Conservation (phyloP, 92 coral and sea anemone species). For the Nematostella vectensis region DNA sequence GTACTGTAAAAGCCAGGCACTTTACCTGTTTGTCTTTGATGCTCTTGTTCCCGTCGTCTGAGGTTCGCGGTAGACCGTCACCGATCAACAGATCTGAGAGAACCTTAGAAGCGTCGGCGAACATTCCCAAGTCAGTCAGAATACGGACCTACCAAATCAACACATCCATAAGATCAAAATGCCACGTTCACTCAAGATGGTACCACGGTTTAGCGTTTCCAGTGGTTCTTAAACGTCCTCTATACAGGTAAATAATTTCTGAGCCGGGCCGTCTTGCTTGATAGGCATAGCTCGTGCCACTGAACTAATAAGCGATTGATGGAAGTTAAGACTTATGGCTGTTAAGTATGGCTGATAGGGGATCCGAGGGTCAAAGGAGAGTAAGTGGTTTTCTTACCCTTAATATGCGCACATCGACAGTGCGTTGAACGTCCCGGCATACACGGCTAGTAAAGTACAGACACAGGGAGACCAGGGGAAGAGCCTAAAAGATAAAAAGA, state of each 20-base stretch:
- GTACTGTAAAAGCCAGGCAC: too few species aligned
- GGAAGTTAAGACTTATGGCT: too few species aligned
- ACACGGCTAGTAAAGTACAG: conserved; percentile 82
- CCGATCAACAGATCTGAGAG: conserved; percentile 42
- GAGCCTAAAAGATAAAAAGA: too few species aligned
- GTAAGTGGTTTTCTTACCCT: conserved; percentile 57
- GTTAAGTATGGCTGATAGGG: too few species aligned
- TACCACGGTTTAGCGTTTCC: too few species aligned
- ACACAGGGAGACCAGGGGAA: conserved; percentile 70
- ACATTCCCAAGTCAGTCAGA: conserved; percentile 65
- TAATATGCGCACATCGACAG: conserved; percentile 68
- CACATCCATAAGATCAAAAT: background rate
- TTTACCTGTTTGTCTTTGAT: background rate
- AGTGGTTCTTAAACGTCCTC: too few species aligned
- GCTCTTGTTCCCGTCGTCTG: conserved; percentile 31
- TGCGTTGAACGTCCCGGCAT: conserved; percentile 71
- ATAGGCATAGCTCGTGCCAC: too few species aligned
- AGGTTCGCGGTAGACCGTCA: conserved; percentile 51
- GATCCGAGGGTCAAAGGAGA: too few species aligned
- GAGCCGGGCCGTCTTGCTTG: too few species aligned
- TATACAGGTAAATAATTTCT: too few species aligned
- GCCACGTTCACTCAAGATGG: background rate
- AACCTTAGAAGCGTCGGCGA: conserved; percentile 45
- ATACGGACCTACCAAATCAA: conserved; percentile 49
- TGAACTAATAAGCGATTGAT: too few species aligned